Evolutionary conservation across 2,113 vertebrate species (phyloP), one percentile per base, ranked within the genome.

Genomic region (Laticauda laticaudata): DNA sequence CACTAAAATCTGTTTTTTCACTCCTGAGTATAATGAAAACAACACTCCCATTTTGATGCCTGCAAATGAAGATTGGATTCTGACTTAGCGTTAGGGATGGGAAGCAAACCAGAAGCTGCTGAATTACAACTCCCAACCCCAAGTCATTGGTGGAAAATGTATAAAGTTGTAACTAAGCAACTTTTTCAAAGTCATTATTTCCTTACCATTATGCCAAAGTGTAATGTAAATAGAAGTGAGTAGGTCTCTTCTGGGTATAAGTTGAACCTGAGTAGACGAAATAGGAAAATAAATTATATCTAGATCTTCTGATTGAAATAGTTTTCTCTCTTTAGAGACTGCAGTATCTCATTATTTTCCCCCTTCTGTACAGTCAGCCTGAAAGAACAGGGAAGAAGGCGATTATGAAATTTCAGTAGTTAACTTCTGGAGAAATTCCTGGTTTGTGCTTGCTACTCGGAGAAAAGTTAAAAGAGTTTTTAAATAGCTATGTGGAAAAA

Each of bases 401-500:
- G 18, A 51, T 48, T 91, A 21, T 20, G 2, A 81, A 43, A 43
- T 81, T 26, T 48, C 24, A 14, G 55, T 39, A 92, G 34, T 39
- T 24, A 92, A 87, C 15, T 51, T 86, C 54, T 57, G 14, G 43
- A 5, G 39, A 90, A 86, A 86, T 93, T 69, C 55, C 48, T 85
- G 64, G 69, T 86, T 55, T 53, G 5, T 51, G 29, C 20, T 45
- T 51, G 20, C 61, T 88, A 53, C 4, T 0, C 12, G 3, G 26
- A 59, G 64, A 86, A 90, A 15, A 93, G 55, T 85, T 90, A 86
- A 86, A 69, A 93, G 26, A 61, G 88, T 26, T 90, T 92, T 93
- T 53, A 90, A 93, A 93, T 93, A 93, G 75, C 75, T 53, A 29
- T 43, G 56, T 86, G 48, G 20, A 85, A 85, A 90, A 93, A 90